Percentiles rank a stretch among this genome's conserved stretches.
Conservation (phyloP, 2,797 vertebrate species). For the Benthosema pterotum region DNA sequence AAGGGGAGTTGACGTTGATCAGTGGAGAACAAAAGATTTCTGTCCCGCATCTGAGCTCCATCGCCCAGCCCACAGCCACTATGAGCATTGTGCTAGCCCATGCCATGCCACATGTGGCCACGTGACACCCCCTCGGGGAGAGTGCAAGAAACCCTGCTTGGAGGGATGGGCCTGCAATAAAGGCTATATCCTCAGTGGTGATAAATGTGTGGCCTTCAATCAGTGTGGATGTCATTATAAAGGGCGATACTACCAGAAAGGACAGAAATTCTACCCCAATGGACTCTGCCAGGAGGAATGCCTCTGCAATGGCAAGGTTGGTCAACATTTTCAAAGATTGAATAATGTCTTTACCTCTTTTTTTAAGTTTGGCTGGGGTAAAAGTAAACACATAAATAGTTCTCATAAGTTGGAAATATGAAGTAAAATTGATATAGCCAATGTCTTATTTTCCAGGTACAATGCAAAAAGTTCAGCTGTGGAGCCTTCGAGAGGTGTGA, state of each 20-base stretch:
- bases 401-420: too few species aligned
- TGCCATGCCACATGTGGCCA: slow-evolving; percentile 77
- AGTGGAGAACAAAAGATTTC: slow-evolving; percentile 64
- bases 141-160: slow-evolving; percentile 68
- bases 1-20: slow-evolving; percentile 39
- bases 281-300: slow-evolving; percentile 42
- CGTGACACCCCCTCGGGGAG: rapidly evolving
- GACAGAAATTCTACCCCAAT: slow-evolving; percentile 61
- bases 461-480: slow-evolving; percentile 18
- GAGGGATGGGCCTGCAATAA: slow-evolving; percentile 77
- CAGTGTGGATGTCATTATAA: slow-evolving; percentile 75
- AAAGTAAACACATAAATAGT: too few species aligned
- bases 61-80: slow-evolving; percentile 77
- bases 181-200: slow-evolving; percentile 63
- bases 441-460: slow-evolving; percentile 6
- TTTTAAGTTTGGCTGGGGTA: too few species aligned
- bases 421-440: background rate
- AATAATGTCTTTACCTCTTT: too few species aligned
- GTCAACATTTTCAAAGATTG: background rate
- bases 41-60: slow-evolving; percentile 76
- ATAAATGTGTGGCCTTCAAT: slow-evolving; percentile 57
- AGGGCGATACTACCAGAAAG: slow-evolving; percentile 46
- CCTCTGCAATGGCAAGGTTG: slow-evolving; percentile 34
- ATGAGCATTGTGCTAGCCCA: slow-evolving; percentile 67
- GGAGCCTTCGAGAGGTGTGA: slow-evolving; percentile 30